Evolutionary conservation across 2,113 vertebrate species (phyloP).

Genomic region (Pteropus alecto): DNA sequence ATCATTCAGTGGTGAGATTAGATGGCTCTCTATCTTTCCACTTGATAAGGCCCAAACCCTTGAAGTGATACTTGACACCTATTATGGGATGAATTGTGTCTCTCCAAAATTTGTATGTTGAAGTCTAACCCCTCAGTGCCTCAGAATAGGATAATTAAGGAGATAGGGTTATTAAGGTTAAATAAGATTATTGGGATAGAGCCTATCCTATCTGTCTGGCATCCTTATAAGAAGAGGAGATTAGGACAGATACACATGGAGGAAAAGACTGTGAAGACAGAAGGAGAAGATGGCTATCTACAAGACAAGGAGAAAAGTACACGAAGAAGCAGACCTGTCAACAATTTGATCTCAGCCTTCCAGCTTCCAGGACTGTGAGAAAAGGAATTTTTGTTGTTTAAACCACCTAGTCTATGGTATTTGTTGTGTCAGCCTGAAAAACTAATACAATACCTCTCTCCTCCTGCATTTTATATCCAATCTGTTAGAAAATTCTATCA

Average conservation of each 20-base stretch:
- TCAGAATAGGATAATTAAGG: too few relatives aligned
- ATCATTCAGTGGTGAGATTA: not conserved
- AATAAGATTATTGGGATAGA: not conserved
- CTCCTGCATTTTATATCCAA: accelerated
- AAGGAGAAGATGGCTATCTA: not conserved
- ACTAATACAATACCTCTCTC: not conserved
- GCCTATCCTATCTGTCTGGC: not conserved
- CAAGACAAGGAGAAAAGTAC: not conserved
- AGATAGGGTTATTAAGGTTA: not conserved
- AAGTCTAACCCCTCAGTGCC: too few relatives aligned
- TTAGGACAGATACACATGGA: too few relatives aligned
- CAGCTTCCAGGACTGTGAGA: not conserved
- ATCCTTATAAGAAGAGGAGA: not conserved
- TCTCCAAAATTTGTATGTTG: too few relatives aligned
- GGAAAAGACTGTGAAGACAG: too few relatives aligned
- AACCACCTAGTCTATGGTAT: not conserved
- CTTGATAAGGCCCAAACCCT: not conserved
- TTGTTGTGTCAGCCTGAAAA: not conserved
- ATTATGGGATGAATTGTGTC: not conserved
- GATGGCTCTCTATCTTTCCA: not conserved
- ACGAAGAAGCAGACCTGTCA: not conserved
- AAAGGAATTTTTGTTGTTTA: not conserved
- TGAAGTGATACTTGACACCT: not conserved
- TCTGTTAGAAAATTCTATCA: not conserved
- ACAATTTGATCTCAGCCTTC: not conserved